A percentile compares a stretch with the other conserved stretches of the same genome.
Evolutionary conservation across 1,140 invertebrate species (phyloP).

Genomic region (Gryllus bimaculatus): DNA sequence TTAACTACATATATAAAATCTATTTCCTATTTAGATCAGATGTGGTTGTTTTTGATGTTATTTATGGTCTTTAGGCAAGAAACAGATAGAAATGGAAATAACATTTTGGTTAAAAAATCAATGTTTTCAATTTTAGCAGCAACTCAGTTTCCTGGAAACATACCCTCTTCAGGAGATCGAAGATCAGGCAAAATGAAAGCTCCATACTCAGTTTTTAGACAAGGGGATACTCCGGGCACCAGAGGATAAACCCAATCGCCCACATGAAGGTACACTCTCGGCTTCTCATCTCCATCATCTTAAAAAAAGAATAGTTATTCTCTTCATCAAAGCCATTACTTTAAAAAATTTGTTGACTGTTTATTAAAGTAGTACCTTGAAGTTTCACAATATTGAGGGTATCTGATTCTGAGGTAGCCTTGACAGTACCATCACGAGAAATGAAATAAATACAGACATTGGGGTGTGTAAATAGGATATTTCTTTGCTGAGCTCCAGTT

Average conservation of each 20-base stretch:
- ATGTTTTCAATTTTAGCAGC: too few relatives aligned
- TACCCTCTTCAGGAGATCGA: constrained; percentile 32
- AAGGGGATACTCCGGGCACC: constrained; percentile 52
- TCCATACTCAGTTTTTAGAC: constrained; percentile 52
- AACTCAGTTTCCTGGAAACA: background rate
- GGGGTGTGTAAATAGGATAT: constrained; percentile 45
- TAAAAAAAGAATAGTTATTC: too few relatives aligned
- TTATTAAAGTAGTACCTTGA: background rate
- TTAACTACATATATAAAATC: too few relatives aligned
- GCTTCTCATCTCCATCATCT: constrained; percentile 23
- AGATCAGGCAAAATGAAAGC: constrained; percentile 64
- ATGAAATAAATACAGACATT: constrained; percentile 59
- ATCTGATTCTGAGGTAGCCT: constrained; percentile 45
- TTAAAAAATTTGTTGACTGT: background rate
- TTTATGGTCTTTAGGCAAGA: too few relatives aligned
- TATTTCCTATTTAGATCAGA: too few relatives aligned
- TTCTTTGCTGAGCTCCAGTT: constrained; percentile 33
- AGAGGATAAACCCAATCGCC: constrained; percentile 60
- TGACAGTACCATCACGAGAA: constrained; percentile 48
- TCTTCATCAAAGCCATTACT: too few relatives aligned
- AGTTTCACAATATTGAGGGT: constrained; percentile 37
- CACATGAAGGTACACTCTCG: constrained; percentile 45
- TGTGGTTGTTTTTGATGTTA: too few relatives aligned
- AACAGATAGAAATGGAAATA: background rate
- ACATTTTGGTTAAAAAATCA: background rate